Percentiles rank a stretch among this genome's conserved stretches.
Evolutionary conservation across 2,888 invertebrate genomes (phyloP).

Genomic region (Pseudeuparius sepicola): DNA sequence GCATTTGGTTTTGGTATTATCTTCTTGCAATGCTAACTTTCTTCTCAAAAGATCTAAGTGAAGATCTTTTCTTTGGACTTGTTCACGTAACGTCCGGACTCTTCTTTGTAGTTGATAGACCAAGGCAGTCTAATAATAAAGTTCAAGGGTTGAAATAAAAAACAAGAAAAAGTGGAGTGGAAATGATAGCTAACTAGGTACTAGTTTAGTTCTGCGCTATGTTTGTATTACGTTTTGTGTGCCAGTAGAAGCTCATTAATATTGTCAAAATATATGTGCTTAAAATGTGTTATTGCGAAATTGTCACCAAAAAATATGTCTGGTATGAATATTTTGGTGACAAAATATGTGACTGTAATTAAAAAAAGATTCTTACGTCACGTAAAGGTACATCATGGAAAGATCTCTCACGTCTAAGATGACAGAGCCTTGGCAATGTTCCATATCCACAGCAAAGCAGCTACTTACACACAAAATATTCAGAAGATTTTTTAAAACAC

Average conservation of each 20-base stretch:
- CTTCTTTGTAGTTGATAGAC: constrained; percentile 84
- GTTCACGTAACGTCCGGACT: constrained; percentile 76
- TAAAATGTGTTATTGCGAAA: too few relatives aligned
- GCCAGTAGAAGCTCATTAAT: too few relatives aligned
- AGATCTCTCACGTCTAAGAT: constrained; percentile 57
- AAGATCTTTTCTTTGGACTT: constrained; percentile 82
- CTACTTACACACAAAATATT: constrained; percentile 36
- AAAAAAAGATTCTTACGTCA: constrained; percentile 53
- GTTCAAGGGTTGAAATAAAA: too few relatives aligned
- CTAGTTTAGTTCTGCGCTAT: too few relatives aligned
- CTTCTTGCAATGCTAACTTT: constrained; percentile 77
- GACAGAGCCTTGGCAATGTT: constrained; percentile 56
- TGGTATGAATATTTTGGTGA: background rate
- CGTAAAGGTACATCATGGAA: constrained; percentile 71
- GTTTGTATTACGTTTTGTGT: too few relatives aligned
- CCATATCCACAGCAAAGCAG: constrained; percentile 64
- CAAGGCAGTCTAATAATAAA: constrained; percentile 72
- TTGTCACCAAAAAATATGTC: background rate
- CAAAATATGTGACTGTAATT: background rate
- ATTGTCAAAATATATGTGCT: too few relatives aligned
- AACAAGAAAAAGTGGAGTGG: too few relatives aligned
- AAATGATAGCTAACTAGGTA: too few relatives aligned
- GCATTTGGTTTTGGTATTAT: constrained; percentile 53
- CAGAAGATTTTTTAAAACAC: constrained; percentile 1
- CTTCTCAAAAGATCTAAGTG: constrained; percentile 82